These are phyloP conservation scores for Hydrocynus forskahlii DNA, from an alignment of 2,797 vertebrate genomes.

Conservation along the genomic window DNA sequence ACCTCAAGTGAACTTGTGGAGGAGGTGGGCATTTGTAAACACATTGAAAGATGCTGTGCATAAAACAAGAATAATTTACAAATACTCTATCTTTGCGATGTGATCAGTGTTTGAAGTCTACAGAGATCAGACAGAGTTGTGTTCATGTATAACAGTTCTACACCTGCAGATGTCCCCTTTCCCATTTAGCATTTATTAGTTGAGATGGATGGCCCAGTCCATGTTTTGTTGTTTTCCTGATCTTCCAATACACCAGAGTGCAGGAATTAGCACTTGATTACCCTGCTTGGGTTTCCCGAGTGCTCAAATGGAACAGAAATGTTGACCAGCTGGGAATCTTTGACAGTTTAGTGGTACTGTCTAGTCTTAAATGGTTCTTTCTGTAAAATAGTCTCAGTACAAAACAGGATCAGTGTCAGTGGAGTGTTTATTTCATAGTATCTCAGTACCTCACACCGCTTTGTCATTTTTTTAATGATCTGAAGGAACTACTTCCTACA, in stretches of 20 bases:
- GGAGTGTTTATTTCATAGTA: too few species aligned
- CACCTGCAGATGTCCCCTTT: neutral
- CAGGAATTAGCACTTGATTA: neutral
- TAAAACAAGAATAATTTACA: neutral
- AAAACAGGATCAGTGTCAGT: too few species aligned
- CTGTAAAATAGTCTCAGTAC: too few species aligned
- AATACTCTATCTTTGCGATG: constrained; percentile 31
- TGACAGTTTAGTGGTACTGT: neutral
- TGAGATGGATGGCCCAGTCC: neutral
- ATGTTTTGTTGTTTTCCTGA: constrained; percentile 21
- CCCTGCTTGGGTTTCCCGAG: neutral
- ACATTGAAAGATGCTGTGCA: neutral
- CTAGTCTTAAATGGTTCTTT: too few species aligned
- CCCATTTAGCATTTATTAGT: neutral
- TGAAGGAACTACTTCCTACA: too few species aligned
- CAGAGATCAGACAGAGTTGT: neutral
- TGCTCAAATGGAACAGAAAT: neutral
- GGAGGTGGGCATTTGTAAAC: neutral
- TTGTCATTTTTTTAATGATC: too few species aligned
- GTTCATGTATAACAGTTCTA: constrained; percentile 12
- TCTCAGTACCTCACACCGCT: too few species aligned
- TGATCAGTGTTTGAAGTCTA: constrained; percentile 35
- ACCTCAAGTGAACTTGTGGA: neutral
- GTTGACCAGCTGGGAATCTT: neutral
- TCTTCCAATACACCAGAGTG: constrained; percentile 13